These are phyloP conservation scores for Leptoteleia sp. DNA, from an alignment of 1,140 invertebrate genomes.

Conservation along the genomic window DNA sequence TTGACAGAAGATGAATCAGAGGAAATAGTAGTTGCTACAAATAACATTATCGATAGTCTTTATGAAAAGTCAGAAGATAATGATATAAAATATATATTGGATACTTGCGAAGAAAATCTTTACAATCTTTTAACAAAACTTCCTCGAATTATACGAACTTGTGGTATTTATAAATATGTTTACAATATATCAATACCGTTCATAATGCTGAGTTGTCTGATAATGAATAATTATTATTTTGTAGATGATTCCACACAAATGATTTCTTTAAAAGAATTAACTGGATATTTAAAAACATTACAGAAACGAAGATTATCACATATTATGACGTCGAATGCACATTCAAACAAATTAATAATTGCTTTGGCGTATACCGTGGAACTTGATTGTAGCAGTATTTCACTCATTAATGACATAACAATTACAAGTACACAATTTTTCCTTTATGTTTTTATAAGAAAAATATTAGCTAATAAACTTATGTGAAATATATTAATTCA, in stretches of 20 bases:
- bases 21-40: conserved; percentile 78
- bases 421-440: conserved; percentile 82
- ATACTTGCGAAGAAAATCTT: conserved; percentile 83
- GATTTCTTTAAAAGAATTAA: conserved; percentile 81
- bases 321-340: conserved; percentile 80
- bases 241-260: conserved; percentile 83
- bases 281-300: conserved; percentile 84
- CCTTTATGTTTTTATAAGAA: no score
- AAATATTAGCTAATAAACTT: no score
- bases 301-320: conserved; percentile 80
- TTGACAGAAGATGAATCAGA: conserved; percentile 82
- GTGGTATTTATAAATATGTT: no score
- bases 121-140: conserved; percentile 81
- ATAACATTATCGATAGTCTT: conserved; percentile 73
- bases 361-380: conserved; percentile 82
- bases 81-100: conserved; percentile 76
- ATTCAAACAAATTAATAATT: conserved; percentile 81
- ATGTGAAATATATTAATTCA: no score
- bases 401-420: conserved; percentile 81
- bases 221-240: no score
- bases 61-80: conserved; percentile 73
- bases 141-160: conserved; percentile 83
- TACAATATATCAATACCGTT: no score
- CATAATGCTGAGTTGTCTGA: no score
- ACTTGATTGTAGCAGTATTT: conserved; percentile 80